A percentile compares a stretch with the other conserved stretches of the same genome.
Conservation (phyloP, 1,140 invertebrate species). For the Meloidogyne chitwoodi region DNA sequence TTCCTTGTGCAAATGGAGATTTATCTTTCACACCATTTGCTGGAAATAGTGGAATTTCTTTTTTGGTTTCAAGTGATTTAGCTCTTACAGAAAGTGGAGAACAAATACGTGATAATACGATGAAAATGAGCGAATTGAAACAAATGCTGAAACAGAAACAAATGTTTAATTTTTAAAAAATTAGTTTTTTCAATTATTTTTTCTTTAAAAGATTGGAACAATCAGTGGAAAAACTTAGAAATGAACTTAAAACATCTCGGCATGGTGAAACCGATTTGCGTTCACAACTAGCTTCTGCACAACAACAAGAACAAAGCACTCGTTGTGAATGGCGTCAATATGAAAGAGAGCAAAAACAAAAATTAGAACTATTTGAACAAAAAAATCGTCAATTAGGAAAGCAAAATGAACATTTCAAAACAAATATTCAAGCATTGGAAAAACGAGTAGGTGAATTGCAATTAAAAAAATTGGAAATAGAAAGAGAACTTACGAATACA, state of each 20-base stretch:
- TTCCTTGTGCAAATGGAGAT: not conserved
- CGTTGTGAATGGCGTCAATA: constrained; percentile 26
- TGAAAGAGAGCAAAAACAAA: constrained; percentile 15
- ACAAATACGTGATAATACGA: constrained; percentile 14
- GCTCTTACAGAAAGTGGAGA: not conserved
- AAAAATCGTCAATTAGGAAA: constrained; percentile 37
- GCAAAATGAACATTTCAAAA: constrained; percentile 36
- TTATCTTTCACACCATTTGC: not conserved
- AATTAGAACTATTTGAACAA: constrained; percentile 36
- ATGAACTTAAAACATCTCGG: constrained; percentile 24
- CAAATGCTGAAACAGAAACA: constrained; percentile 14
- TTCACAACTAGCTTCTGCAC: constrained; percentile 18
- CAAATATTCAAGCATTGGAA: constrained; percentile 32
- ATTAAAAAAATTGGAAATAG: constrained; percentile 39
- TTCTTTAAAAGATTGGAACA: constrained; percentile 19
- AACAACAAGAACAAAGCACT: constrained; percentile 28
- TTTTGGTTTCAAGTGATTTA: not conserved
- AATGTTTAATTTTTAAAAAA: constrained; percentile 4
- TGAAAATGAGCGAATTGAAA: constrained; percentile 4
- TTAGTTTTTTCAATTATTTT: not conserved
- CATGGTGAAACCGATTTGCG: constrained; percentile 25
- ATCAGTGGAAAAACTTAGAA: constrained; percentile 23
- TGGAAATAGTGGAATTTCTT: not conserved
- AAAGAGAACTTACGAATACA: constrained; percentile 35
- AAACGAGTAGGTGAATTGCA: constrained; percentile 42